phyloP scores from a whole-genome alignment of 1,140 invertebrate genomes.

The Arctopsyche grandis region DNA sequence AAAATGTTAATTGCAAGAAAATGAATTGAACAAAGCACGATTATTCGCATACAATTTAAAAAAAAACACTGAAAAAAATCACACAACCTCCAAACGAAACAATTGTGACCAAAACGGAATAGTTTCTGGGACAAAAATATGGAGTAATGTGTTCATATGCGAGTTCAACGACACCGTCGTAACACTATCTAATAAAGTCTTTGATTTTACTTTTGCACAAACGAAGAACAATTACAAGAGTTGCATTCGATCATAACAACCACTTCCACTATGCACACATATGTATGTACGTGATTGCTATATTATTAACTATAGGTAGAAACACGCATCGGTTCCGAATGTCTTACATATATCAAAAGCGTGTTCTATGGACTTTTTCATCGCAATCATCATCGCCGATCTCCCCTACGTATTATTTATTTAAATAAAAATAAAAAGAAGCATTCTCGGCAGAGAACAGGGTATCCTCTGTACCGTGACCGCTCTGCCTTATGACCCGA shows the following conservation, averaged over 20 bases:
- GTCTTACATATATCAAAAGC: background rate
- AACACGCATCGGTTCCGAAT: background rate
- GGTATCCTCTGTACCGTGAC: constrained; percentile 31
- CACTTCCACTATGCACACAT: background rate
- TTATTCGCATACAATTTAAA: background rate
- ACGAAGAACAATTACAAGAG: background rate
- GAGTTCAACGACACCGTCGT: background rate
- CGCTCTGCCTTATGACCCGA: constrained; percentile 32
- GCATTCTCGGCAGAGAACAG: background rate
- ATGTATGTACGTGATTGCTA: background rate
- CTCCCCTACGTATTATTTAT: background rate
- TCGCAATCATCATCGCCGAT: background rate
- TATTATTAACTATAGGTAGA: background rate
- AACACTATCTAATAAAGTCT: background rate
- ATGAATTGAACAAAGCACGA: background rate
- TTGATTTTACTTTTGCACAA: background rate
- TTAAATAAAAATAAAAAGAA: constrained; percentile 20
- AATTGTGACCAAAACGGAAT: background rate
- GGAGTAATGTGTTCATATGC: background rate
- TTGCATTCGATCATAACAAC: background rate
- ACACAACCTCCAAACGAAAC: background rate
- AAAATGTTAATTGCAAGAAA: background rate
- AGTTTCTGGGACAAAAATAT: background rate
- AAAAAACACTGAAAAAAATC: background rate
- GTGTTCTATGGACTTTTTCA: background rate